Evolutionary conservation across 2,888 invertebrate species (phyloP).

Genomic region (Tipula vernalis): DNA sequence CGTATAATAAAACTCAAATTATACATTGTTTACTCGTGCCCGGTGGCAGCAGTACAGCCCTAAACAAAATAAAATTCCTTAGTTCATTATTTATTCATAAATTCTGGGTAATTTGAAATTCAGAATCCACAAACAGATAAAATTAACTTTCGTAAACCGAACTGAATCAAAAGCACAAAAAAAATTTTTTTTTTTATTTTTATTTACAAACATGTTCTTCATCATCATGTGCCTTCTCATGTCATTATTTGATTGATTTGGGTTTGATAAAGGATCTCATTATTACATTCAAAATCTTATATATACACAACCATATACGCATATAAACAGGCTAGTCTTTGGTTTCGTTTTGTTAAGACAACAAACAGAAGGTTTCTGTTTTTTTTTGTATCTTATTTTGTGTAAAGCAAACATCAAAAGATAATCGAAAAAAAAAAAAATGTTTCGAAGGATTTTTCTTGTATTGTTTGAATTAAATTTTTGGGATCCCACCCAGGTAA

Average conservation of each 20-base stretch:
- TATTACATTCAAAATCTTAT: neutral
- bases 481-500: neutral
- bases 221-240: neutral
- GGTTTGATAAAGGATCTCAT: conserved; percentile 4
- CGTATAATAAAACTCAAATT: too few species aligned
- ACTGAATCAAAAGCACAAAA: neutral
- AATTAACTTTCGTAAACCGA: neutral
- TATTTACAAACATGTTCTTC: neutral
- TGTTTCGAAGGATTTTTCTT: neutral
- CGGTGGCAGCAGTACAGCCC: too few species aligned
- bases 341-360: neutral
- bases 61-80: neutral
- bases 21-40: too few species aligned
- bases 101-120: neutral
- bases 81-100: neutral
- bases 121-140: neutral
- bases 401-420: neutral
- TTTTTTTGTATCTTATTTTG: neutral
- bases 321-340: neutral
- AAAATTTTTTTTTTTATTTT: neutral
- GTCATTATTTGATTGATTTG: conserved; percentile 4
- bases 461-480: neutral
- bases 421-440: neutral
- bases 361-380: neutral
- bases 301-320: neutral